Evolutionary conservation across 2,113 vertebrate species (phyloP).

Genomic region (Sinocyclocheilus anophthalmus): DNA sequence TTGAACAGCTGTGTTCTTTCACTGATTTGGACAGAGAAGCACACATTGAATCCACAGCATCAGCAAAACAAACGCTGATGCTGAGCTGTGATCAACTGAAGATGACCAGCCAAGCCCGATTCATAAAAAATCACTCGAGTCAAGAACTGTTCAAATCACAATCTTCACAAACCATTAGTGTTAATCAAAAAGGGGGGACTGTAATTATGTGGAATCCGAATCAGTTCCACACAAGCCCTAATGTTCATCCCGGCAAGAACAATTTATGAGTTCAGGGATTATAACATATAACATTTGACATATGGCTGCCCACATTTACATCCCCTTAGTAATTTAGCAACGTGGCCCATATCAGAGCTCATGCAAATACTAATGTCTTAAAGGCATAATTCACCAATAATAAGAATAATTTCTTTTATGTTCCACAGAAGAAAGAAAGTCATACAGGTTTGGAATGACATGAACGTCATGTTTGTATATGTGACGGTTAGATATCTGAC

Average conservation of each 20-base stretch:
- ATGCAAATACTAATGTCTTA: not conserved
- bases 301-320: not conserved
- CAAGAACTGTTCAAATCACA: not conserved
- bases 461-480: not conserved
- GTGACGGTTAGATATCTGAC: not conserved
- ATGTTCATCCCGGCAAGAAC: not conserved
- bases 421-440: no score
- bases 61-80: no score
- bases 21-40: no score
- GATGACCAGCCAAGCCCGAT: not conserved
- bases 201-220: not conserved
- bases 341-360: not conserved
- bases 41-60: no score
- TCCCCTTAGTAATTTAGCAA: not conserved
- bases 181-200: not conserved
- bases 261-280: no score
- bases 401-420: no score
- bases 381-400: not conserved
- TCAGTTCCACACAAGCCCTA: not conserved
- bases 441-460: no score
- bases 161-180: not conserved
- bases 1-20: not conserved
- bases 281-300: no score
- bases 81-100: not conserved
- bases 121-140: not conserved